A percentile compares a stretch with the other conserved stretches of the same genome.
These are phyloP conservation scores for Pocillopora grandis DNA, from an alignment of 92 coral and sea anemone genomes.

Conservation along the genomic window DNA sequence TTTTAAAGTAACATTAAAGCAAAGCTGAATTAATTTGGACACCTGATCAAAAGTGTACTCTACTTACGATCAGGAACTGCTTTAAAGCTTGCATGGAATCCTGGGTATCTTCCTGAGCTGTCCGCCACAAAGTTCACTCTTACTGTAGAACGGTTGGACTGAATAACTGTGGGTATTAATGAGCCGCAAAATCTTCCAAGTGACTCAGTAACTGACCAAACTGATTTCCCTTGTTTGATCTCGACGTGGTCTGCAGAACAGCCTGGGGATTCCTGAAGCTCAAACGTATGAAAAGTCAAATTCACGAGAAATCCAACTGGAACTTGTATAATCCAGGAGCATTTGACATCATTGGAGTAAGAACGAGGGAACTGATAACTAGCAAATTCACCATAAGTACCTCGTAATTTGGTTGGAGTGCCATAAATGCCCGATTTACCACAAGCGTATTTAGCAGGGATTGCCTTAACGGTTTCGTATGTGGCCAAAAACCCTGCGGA, in stretches of 20 bases:
- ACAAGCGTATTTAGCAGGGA: conserved; percentile 58
- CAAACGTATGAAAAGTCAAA: conserved; percentile 40
- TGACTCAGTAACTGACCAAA: neutral
- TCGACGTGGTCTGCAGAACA: conserved; percentile 43
- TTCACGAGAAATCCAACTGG: conserved; percentile 32
- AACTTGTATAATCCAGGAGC: conserved; percentile 50
- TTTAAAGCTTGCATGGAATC: conserved; percentile 51
- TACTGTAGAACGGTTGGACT: conserved; percentile 39
- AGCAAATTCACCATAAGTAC: conserved; percentile 2
- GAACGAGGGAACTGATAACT: conserved; percentile 45
- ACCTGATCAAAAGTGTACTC: neutral
- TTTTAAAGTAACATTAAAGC: neutral
- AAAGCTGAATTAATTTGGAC: neutral
- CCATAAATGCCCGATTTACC: neutral
- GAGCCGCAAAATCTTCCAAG: conserved; percentile 49
- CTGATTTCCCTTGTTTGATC: conserved; percentile 1
- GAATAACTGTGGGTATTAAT: conserved; percentile 11
- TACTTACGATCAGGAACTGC: conserved; percentile 47
- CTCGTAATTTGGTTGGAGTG: neutral
- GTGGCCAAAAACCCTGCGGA: conserved; percentile 38
- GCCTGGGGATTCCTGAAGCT: conserved; percentile 28
- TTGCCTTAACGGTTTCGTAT: conserved; percentile 35
- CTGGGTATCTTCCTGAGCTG: conserved; percentile 56
- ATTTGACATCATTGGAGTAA: conserved; percentile 42
- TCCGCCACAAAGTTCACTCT: conserved; percentile 33